Conservation (phyloP, 2,113 vertebrate genomes). For the Prunella fulvescens region DNA sequence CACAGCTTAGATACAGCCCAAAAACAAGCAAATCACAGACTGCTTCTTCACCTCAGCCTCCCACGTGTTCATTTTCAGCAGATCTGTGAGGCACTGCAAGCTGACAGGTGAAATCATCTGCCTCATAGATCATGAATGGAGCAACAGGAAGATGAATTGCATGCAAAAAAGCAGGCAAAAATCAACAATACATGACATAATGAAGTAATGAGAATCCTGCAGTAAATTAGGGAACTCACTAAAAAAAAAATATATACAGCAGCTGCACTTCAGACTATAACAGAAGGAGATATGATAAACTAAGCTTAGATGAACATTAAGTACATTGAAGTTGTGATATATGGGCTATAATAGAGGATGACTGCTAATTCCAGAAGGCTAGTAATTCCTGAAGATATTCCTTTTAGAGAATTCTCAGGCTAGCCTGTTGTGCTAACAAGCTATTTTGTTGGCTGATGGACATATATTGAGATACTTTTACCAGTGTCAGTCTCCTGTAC, state of each 20-base stretch:
- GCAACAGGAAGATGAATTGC: conserved; percentile 17
- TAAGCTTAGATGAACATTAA: not conserved
- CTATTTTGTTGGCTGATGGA: not conserved
- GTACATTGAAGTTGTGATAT: not conserved
- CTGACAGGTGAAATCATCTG: conserved; percentile 53
- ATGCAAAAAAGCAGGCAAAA: conserved; percentile 31
- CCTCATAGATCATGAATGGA: conserved; percentile 46
- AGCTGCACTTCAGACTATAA: not conserved
- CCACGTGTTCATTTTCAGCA: conserved; percentile 3
- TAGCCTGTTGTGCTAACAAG: not conserved
- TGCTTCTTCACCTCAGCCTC: not conserved
- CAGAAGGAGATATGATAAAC: not conserved
- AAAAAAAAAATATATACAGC: not conserved
- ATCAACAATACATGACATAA: not conserved
- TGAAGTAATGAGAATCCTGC: not conserved
- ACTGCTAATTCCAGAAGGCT: not conserved
- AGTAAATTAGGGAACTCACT: not conserved
- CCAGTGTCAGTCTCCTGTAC: not conserved
- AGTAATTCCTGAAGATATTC: not conserved
- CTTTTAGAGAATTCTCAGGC: not conserved
- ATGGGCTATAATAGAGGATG: not conserved
- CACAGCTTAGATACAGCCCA: not conserved
- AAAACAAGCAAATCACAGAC: not conserved
- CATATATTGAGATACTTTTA: not conserved
- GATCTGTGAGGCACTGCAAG: conserved; percentile 10